Percentiles rank a stretch among this genome's conserved stretches.
These are phyloP conservation scores for Lasioglossum lativentre DNA, from an alignment of 2,888 invertebrate species.

Conservation along the genomic window DNA sequence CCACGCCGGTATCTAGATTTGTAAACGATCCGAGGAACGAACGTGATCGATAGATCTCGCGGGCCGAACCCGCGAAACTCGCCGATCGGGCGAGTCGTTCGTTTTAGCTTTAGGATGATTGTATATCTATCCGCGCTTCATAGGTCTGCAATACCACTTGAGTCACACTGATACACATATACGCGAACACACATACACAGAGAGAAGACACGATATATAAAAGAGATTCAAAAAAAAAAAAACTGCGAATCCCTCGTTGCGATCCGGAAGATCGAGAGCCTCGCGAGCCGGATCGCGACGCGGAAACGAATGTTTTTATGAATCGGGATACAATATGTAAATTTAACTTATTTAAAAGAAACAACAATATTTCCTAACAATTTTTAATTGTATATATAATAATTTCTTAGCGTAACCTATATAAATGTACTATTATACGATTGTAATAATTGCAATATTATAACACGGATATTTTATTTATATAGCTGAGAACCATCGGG, in stretches of 20 bases:
- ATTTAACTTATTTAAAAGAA: conserved; percentile 82
- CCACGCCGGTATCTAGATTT: conserved; percentile 47
- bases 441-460: conserved; percentile 76
- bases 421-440: conserved; percentile 78
- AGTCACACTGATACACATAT: conserved; percentile 40
- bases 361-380: conserved; percentile 78
- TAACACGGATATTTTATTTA: conserved; percentile 77
- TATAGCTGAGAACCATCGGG: conserved; percentile 68
- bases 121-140: conserved; percentile 69
- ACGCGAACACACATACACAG: conserved; percentile 18
- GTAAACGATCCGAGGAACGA: conserved; percentile 46
- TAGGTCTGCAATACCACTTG: conserved; percentile 62
- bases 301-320: conserved; percentile 71
- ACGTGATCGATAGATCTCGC: conserved; percentile 29
- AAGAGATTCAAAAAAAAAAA: conserved; percentile 39
- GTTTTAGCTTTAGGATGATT: conserved; percentile 70
- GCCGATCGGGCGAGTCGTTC: conserved; percentile 43
- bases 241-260: conserved; percentile 57
- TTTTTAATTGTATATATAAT: conserved; percentile 84
- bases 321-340: conserved; percentile 78
- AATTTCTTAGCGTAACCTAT: conserved; percentile 81
- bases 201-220: not conserved
- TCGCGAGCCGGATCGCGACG: conserved; percentile 62
- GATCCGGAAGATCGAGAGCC: conserved; percentile 32
- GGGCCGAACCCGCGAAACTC: conserved; percentile 47